Evolutionary conservation across 2,113 vertebrate species (phyloP).

Genomic region (Apus apus): DNA sequence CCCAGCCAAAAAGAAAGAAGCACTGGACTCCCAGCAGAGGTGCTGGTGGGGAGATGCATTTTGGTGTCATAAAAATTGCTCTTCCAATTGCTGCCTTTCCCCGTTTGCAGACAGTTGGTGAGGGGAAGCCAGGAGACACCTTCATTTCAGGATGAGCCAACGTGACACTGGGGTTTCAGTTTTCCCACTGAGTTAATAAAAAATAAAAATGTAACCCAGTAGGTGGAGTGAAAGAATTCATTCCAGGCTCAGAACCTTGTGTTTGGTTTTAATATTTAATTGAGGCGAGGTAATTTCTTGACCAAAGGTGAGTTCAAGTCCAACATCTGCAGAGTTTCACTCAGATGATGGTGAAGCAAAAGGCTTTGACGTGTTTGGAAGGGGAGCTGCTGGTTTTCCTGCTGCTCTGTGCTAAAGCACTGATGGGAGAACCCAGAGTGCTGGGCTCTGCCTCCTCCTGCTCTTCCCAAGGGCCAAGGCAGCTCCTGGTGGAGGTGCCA

Average conservation of each 20-base stretch:
- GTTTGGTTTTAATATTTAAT: constrained; percentile 40
- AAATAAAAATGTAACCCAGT: not conserved
- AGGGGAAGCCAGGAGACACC: not conserved
- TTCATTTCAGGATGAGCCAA: not conserved
- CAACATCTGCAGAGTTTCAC: not conserved
- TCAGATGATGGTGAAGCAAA: not conserved
- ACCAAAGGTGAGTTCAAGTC: constrained; percentile 10
- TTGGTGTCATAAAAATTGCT: not conserved
- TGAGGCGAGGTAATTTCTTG: not conserved
- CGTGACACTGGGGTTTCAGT: not conserved
- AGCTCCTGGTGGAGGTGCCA: not conserved
- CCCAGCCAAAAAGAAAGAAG: not conserved
- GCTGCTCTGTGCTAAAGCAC: not conserved
- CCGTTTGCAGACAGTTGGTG: constrained; percentile 8
- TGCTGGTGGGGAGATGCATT: not conserved
- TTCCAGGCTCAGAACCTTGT: not conserved
- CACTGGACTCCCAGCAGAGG: not conserved
- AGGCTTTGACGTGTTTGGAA: not conserved
- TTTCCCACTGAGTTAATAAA: not conserved
- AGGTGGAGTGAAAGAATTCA: not conserved
- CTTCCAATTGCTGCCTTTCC: constrained; percentile 5
- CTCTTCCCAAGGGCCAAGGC: not conserved
- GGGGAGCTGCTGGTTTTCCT: not conserved
- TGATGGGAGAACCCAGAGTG: accelerated
- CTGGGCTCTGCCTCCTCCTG: not conserved